A percentile compares a stretch with the other conserved stretches of the same genome.
phyloP scores from a whole-genome alignment of 2,888 invertebrate genomes.

The Atrina japonica region DNA sequence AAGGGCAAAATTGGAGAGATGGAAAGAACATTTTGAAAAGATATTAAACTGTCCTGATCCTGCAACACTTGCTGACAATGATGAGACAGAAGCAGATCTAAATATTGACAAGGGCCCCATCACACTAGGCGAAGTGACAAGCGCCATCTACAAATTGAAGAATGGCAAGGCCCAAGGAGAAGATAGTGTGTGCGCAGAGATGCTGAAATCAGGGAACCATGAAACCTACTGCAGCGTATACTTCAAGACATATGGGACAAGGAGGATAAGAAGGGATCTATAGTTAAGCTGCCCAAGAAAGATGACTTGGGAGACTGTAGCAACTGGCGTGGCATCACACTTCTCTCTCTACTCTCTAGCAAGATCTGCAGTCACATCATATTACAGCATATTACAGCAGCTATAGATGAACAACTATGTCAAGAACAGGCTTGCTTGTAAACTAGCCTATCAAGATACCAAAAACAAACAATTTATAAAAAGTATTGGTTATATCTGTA shows the following conservation, averaged over 20 bases:
- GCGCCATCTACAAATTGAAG: no score
- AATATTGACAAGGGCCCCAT: not conserved
- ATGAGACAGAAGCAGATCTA: not conserved
- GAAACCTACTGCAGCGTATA: not conserved
- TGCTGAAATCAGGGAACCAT: slow-evolving; percentile 4
- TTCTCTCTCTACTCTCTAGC: no score
- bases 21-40: slow-evolving; percentile 2
- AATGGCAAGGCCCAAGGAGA: slow-evolving; percentile 28
- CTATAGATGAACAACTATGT: no score
- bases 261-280: no score
- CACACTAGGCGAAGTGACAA: no score
- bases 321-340: slow-evolving; percentile 31
- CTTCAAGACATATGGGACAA: not conserved
- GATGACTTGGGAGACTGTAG: slow-evolving; percentile 32
- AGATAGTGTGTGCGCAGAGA: slow-evolving; percentile 26
- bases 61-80: not conserved
- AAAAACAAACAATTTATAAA: no score
- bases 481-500: no score
- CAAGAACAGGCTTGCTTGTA: no score
- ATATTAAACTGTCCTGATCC: not conserved
- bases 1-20: slow-evolving; percentile 20
- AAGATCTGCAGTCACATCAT: no score
- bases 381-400: no score
- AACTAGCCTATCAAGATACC: no score
- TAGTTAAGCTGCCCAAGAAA: slow-evolving; percentile 17